Base-by-base conservation (phyloP, 2,113 vertebrate genomes). In the Arenaria interpres region DNA sequence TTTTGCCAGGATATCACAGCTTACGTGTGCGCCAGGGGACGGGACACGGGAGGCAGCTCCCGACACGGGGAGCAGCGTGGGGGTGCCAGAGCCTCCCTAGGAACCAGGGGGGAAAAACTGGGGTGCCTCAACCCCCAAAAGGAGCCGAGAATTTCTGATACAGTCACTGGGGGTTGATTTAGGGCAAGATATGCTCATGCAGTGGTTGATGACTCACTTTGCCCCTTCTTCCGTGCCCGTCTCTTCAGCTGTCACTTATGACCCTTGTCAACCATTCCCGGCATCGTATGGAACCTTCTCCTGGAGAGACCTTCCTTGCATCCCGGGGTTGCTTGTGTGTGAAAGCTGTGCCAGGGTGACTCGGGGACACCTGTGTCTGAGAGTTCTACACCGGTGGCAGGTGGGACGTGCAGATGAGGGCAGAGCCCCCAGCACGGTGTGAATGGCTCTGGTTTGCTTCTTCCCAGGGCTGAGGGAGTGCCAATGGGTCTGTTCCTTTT, bases 1-100 rank as follows among this genome's bases (percentile, higher is more conserved):
- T 96, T 91, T 85, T 28, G 48, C 96, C 96, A 96, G 92, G 81
- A 60, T 92, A 10, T 27, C 87, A 37, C 89, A 92, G 93, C 85
- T 81, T 7, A 59, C 0, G 1, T 45, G 77, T 56, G 83, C 0
- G 0, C 91, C 90, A 83, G 83, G 68, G 60, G 32, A 83, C 0
- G 85, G 63, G 63, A 24, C 3, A 22, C 4, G 25, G 69, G 62
- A 86, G 43, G 30, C 0, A 7, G 27, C 77, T 84, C 68, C 85
- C 28, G 25, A 53, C 68, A n/a, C 0, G 4, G 57, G 68, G 56
- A 77, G 53, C 50, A 30, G 28, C 3, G 7, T 25, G 64, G 35
- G 51, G 35, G 46, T 77, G 62, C 76, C 77, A 35, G 16, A 79
- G 25, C 28, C 67, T 71, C 62, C 0, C 0, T 77, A 81, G 74